A percentile compares a stretch with the other conserved stretches of the same genome.
Evolutionary conservation across 2,797 vertebrate genomes (phyloP).

Genomic region (Crypturellus tataupa): DNA sequence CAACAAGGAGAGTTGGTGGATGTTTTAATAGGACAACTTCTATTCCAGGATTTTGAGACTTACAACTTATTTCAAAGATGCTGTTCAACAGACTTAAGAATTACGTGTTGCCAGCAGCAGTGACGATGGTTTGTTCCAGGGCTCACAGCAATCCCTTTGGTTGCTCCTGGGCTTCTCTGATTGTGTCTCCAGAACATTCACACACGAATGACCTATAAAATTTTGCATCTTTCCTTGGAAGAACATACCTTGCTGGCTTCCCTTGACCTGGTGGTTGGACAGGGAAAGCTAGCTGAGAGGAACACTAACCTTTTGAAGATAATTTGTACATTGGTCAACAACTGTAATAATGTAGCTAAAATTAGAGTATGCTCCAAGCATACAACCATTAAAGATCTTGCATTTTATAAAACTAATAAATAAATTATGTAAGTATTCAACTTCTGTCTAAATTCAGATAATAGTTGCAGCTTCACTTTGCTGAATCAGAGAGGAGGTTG

Average conservation of each 20-base stretch:
- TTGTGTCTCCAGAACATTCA: constrained; percentile 56
- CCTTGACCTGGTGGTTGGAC: constrained; percentile 54
- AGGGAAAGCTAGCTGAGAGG: constrained; percentile 73
- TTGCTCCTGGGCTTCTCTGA: constrained; percentile 7
- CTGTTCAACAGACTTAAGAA: background rate
- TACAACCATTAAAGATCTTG: constrained; percentile 76
- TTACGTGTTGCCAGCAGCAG: background rate
- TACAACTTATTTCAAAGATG: background rate
- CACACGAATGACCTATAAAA: background rate
- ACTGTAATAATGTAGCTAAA: constrained; percentile 73
- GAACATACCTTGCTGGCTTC: constrained; percentile 64
- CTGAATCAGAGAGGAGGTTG: background rate
- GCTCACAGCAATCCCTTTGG: background rate
- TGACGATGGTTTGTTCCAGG: background rate
- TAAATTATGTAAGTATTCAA: constrained; percentile 54
- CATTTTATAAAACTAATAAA: constrained; percentile 81
- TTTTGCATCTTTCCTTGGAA: constrained; percentile 67
- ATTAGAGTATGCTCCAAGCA: constrained; percentile 71
- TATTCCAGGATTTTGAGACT: background rate
- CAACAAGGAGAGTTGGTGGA: background rate
- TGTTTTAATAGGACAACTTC: background rate
- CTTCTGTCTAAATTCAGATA: constrained; percentile 60
- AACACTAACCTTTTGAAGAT: constrained; percentile 79
- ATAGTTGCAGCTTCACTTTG: constrained; percentile 42
- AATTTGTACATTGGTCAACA: constrained; percentile 79